These are phyloP conservation scores for Hippocampus zosterae DNA, from an alignment of 2,113 vertebrate genomes.

Conservation along the genomic window DNA sequence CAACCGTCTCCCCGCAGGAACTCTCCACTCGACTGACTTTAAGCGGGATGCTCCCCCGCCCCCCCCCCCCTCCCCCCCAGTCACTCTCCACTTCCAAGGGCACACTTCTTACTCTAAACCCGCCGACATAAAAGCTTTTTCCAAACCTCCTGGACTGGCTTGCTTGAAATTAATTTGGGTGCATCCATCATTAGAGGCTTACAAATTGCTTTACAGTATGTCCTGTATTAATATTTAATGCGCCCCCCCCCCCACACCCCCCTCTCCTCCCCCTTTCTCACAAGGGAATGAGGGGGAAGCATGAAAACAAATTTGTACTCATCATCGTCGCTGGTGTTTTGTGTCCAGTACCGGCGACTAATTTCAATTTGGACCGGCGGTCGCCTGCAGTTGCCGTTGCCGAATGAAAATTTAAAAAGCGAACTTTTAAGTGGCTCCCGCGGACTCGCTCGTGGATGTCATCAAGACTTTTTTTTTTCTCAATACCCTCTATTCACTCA, in stretches of 20 bases:
- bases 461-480: constrained; percentile 14
- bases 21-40: constrained; percentile 11
- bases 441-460: constrained; percentile 2
- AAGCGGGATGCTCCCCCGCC: neutral
- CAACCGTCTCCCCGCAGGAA: constrained; percentile 45
- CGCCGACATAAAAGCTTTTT: constrained; percentile 5
- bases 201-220: neutral
- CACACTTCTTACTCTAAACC: neutral
- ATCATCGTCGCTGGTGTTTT: neutral
- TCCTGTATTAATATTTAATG: constrained; percentile 5
- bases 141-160: neutral
- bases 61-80: neutral
- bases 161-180: constrained; percentile 1
- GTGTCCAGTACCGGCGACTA: neutral
- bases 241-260: constrained; percentile 1
- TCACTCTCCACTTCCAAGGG: neutral
- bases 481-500: constrained; percentile 16
- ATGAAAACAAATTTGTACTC: neutral
- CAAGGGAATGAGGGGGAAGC: neutral
- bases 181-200: constrained; percentile 4
- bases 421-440: neutral
- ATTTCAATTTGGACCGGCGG: neutral
- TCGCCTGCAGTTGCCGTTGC: neutral
- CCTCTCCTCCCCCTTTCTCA: neutral
- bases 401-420: constrained; percentile 17